Base-by-base conservation (phyloP, 2,888 invertebrate species). In the Psylliodes chrysocephalus region DNA sequence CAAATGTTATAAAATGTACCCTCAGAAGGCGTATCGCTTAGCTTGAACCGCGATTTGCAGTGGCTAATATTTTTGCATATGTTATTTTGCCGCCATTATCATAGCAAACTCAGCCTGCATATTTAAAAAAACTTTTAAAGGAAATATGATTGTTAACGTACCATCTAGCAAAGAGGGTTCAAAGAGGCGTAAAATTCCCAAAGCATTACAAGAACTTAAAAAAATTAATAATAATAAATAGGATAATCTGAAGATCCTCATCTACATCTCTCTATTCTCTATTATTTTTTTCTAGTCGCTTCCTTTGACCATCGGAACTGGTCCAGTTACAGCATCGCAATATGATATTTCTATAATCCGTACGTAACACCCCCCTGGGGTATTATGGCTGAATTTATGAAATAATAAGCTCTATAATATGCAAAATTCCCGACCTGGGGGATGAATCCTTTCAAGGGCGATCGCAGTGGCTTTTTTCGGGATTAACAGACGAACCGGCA, bases 351-450 rank as follows among this genome's bases (percentile, higher is more conserved):
- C 17, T 12, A 30, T 55, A 55, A 55, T 59, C 56, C 28, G 38
- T 59, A 49, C 40, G 40, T 4, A 40, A 59, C 51, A 28, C 59
- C 51, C 38, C 59, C 51, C 38, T 44, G n/a, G 28, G 61, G 68
- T 63, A 65, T 67, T 64, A 67, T 59, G 63, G 56, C 49, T 49
- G 65, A 68, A 65, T 66, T 68, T 66, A 68, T 68, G 57, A 52
- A 64, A 68, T 68, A 66, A 68, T 68, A 68, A 66, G 66, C 68
- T 60, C 63, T 64, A 64, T 68, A 56, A 66, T 62, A 68, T 68
- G 66, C 64, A 64, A 64, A 68, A 68, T 62, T n/a, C 7, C 12
- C 54, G 19, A 59, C 56, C 28, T 19, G 38, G 54, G 60, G 61
- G 59, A 57, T 33, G 46, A 55, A 19, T 57, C 55, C 49, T 14